These are phyloP conservation scores for Grallaria varia DNA, from an alignment of 2,113 vertebrate species.

Conservation along the genomic window DNA sequence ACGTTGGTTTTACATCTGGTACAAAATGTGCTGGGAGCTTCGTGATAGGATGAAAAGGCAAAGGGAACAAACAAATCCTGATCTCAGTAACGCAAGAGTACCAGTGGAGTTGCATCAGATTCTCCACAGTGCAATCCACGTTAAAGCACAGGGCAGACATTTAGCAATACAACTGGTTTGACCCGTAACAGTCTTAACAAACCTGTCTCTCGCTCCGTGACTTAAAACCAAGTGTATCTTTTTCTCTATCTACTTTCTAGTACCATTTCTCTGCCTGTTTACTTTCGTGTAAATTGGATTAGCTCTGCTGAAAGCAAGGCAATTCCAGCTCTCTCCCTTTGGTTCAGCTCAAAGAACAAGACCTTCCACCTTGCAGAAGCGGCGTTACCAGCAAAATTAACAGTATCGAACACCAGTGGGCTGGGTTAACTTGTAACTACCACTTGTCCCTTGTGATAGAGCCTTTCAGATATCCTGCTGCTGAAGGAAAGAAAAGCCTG, in stretches of 20 bases:
- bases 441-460: neutral
- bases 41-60: neutral
- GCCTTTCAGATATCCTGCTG: neutral
- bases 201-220: neutral
- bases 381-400: neutral
- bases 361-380: neutral
- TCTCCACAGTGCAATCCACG: fast-evolving
- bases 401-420: neutral
- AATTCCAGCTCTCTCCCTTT: neutral
- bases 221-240: neutral
- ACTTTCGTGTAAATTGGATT: neutral
- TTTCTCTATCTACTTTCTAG: neutral
- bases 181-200: neutral
- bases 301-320: neutral
- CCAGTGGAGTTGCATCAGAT: neutral
- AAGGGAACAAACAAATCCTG: neutral
- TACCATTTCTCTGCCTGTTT: neutral
- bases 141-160: neutral
- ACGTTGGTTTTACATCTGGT: neutral
- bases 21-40: neutral
- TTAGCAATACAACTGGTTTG: fast-evolving
- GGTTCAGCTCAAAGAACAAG: neutral
- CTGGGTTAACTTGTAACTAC: neutral
- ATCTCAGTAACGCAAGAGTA: neutral
- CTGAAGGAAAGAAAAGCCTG: neutral